Conservation (phyloP, 1,140 invertebrate species). For the Babylonia areolata region DNA sequence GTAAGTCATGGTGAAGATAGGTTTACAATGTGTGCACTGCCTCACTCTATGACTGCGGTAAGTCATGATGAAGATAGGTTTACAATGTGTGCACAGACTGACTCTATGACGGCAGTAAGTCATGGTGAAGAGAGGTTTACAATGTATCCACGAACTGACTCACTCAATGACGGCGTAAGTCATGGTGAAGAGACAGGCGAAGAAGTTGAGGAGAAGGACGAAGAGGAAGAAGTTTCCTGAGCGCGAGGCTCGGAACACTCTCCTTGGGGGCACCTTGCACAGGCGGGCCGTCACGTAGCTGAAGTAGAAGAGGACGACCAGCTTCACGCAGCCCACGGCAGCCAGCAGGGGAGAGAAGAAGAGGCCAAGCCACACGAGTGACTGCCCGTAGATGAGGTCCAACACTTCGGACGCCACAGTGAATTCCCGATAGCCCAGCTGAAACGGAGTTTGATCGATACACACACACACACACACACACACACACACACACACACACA, state of each 20-base stretch:
- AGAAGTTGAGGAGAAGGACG: slow-evolving; percentile 62
- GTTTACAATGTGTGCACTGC: too few species aligned
- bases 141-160: too few species aligned
- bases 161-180: slow-evolving; percentile 63
- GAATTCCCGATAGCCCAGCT: slow-evolving; percentile 79
- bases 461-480: slow-evolving; percentile 3
- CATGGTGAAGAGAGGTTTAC: too few species aligned
- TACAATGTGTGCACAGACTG: too few species aligned
- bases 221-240: slow-evolving; percentile 68
- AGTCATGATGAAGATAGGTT: too few species aligned
- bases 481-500: slow-evolving; percentile 3
- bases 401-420: slow-evolving; percentile 83
- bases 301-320: slow-evolving; percentile 83
- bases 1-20: too few species aligned
- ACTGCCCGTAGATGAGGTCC: slow-evolving; percentile 85
- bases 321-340: slow-evolving; percentile 81
- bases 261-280: slow-evolving; percentile 69
- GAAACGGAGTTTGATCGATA: slow-evolving; percentile 40
- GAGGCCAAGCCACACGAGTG: slow-evolving; percentile 83
- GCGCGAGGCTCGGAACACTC: slow-evolving; percentile 66
- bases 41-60: too few species aligned
- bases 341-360: slow-evolving; percentile 83
- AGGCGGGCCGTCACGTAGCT: slow-evolving; percentile 79
- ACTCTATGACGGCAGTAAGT: too few species aligned
- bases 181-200: slow-evolving; percentile 62